Evolutionary conservation across 2,113 vertebrate genomes (phyloP), one percentile per base, ranked within the genome.

Genomic region (Ictalurus furcatus): DNA sequence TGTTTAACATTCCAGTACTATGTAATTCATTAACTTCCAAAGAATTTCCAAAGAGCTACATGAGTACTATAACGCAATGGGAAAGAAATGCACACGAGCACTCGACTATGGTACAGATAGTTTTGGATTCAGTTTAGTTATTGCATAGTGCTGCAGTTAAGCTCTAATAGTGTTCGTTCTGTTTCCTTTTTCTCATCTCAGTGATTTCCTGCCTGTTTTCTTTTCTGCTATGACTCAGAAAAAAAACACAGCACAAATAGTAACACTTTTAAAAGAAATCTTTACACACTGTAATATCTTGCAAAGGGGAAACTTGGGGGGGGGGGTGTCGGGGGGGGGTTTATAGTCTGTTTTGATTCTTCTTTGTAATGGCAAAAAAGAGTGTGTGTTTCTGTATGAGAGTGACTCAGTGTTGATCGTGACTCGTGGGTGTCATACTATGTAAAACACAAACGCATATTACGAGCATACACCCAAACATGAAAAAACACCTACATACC

Each of bases 321-420:
- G 44, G 44, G 44, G 44, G 40, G 40, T 1, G 34, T 34, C 2
- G 40, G 40, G 14, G 40, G 65, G 73, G 73, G 69, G 67, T 9
- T n/a, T n/a, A 21, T 6, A 40, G 59, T 67, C 21, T 82, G 21
- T 88, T 81, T 65, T 56, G 16, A 78, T 58, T 34, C 9, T 65
- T 76, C 28, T 87, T 89, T 44, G 52, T n/a, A 85, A 73, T 25
- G 71, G 48, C 34, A 80, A 84, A 83, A 86, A 84, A 40, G 28
- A 69, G 21, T 44, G 40, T 44, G 40, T 34, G 84, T 44, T 74
- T 86, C 63, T 82, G 25, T 65, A 28, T 44, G 28, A 30, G 76
- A 28, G 78, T 91, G 87, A 88, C 65, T 90, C 85, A 91, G 67
- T 44, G 80, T 67, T 67, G 85, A 82, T 89, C 84, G 61, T 91